These are phyloP conservation scores for Percina caprodes DNA, from an alignment of 2,113 vertebrate genomes.

Conservation along the genomic window DNA sequence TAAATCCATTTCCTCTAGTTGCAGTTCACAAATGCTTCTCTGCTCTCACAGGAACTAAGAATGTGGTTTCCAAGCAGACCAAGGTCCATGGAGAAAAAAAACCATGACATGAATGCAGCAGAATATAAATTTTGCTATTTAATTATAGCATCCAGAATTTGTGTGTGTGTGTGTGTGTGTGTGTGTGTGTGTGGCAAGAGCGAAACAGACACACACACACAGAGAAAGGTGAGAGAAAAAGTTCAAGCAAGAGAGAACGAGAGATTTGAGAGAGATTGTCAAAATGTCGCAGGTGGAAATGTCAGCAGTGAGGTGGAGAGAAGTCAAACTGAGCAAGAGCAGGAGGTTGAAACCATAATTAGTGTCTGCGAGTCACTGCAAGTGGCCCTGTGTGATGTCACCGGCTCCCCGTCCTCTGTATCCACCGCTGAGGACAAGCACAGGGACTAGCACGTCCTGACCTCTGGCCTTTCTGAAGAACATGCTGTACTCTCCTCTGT, in stretches of 20 bases:
- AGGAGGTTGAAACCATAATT: conserved; percentile 73
- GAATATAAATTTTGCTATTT: conserved; percentile 11
- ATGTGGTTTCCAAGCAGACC: neutral
- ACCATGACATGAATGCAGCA: neutral
- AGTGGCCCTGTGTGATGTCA: conserved; percentile 70
- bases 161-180: neutral
- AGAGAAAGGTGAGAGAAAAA: conserved; percentile 37
- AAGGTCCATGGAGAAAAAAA: neutral
- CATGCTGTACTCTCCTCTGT: conserved; percentile 61
- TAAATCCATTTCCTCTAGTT: conserved; percentile 16
- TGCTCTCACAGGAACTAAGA: conserved; percentile 5
- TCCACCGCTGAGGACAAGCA: conserved; percentile 50
- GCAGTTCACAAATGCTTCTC: conserved; percentile 9
- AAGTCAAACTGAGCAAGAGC: conserved; percentile 71
- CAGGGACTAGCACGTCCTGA: conserved; percentile 52
- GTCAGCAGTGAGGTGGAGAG: conserved; percentile 73
- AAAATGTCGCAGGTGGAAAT: conserved; percentile 77
- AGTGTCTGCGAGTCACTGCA: conserved; percentile 64
- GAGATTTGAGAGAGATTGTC: conserved; percentile 72
- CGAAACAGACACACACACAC: neutral
- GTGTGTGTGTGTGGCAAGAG: neutral
- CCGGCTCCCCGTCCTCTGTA: conserved; percentile 48
- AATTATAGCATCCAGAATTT: neutral
- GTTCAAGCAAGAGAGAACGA: conserved; percentile 46
- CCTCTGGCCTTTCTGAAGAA: conserved; percentile 68